These are phyloP conservation scores for Idaea aversata DNA, from an alignment of 2,888 invertebrate genomes.

Conservation along the genomic window DNA sequence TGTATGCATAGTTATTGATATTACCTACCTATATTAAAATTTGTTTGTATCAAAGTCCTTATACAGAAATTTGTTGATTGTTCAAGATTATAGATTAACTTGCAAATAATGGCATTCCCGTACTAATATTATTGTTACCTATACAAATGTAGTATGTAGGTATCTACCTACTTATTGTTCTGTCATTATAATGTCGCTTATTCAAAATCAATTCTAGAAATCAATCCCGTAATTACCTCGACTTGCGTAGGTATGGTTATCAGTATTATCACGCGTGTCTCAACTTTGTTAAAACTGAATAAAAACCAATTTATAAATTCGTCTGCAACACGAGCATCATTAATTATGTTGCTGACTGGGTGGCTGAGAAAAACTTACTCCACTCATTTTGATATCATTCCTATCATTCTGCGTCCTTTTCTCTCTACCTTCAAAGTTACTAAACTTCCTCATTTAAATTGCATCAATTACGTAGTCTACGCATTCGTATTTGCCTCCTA, in stretches of 20 bases:
- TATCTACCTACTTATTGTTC: not conserved
- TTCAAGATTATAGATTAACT: not conserved
- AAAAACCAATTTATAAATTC: slow-evolving; percentile 78
- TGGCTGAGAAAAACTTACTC: slow-evolving; percentile 80
- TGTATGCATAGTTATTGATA: not conserved
- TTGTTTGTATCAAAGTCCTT: not conserved
- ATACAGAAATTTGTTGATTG: not conserved
- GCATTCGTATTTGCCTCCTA: slow-evolving; percentile 22
- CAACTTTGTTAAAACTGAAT: slow-evolving; percentile 70
- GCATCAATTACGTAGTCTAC: slow-evolving; percentile 20
- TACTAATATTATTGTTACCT: not conserved
- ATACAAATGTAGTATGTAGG: not conserved
- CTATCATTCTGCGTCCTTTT: slow-evolving; percentile 67
- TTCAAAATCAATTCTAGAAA: slow-evolving; percentile 10
- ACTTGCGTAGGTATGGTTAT: slow-evolving; percentile 53
- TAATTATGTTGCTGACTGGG: slow-evolving; percentile 81
- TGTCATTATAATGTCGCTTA: slow-evolving; percentile 10
- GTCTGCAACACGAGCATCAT: slow-evolving; percentile 76
- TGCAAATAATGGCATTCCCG: not conserved
- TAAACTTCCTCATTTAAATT: slow-evolving; percentile 11
- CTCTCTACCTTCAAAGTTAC: slow-evolving; percentile 42
- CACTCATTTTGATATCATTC: slow-evolving; percentile 77
- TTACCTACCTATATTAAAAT: no score
- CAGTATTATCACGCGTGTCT: slow-evolving; percentile 63
- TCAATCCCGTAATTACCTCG: slow-evolving; percentile 46